A percentile compares a stretch with the other conserved stretches of the same genome.
Conservation (phyloP, 2,113 vertebrate species). For the Asarcornis scutulata region DNA sequence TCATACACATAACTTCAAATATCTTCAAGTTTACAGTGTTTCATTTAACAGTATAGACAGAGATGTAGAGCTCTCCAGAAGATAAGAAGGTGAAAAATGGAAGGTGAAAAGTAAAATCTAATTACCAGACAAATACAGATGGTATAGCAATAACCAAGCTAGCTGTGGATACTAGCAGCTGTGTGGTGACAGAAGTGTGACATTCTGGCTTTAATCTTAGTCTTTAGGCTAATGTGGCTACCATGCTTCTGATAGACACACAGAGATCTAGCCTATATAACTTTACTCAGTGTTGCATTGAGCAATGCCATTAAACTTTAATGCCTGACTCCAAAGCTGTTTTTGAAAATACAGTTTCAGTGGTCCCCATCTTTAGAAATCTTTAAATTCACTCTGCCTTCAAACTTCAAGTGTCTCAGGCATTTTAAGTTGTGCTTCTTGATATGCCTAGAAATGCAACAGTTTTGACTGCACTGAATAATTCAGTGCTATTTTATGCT, state of each 20-base stretch:
- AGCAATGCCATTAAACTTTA: background rate
- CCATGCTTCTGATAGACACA: accelerated
- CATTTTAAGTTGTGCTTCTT: background rate
- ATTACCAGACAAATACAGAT: background rate
- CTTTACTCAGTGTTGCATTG: background rate
- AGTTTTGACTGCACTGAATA: background rate
- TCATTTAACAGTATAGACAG: background rate
- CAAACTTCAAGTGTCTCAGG: background rate
- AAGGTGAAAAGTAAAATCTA: background rate
- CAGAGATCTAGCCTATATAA: background rate
- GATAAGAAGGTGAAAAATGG: background rate
- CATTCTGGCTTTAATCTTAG: background rate
- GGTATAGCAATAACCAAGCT: background rate
- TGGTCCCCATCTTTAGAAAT: background rate
- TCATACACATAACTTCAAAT: background rate
- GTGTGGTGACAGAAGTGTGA: background rate
- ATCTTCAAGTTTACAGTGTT: background rate
- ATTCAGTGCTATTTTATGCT: background rate
- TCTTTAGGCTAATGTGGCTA: background rate
- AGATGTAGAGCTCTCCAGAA: background rate
- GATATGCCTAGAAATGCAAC: background rate
- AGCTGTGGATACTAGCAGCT: background rate
- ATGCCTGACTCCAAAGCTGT: background rate
- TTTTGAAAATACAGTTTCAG: background rate
- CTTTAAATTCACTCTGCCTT: background rate